Base-by-base conservation (phyloP, 2,797 vertebrate species). In the Cyclopterus lumpus region DNA sequence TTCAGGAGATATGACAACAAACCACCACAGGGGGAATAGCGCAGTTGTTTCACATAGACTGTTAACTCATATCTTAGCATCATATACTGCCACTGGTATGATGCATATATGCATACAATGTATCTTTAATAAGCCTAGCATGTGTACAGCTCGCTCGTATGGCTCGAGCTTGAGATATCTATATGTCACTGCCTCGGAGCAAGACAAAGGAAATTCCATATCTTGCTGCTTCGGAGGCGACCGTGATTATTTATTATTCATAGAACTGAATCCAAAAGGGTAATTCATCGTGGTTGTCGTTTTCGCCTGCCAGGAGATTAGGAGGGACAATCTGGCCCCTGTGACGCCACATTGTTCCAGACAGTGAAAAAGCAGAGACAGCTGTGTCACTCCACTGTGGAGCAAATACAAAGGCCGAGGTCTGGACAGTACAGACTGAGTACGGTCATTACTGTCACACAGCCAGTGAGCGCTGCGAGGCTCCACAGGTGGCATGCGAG, bases 321-420 rank as follows among this genome's bases (percentile, higher is more conserved):
- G 80, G 80, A 83, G 71, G 75, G 83, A 85, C 86, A 91, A 88
- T 88, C 71, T 91, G 80, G 87, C 72, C 83, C 71, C 67, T 79
- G 83, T 89, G 88, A 91, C 51, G 80, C n/a, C 18, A 71, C 87
- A 85, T 87, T 87, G 87, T 90, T 91, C 71, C 68, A 85, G 81
- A 88, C 81, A 79, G 86, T 84, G 82, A 92, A 90, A 91, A 87
- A 90, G 84, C 74, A 59, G 49, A 87, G 90, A 91, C 90, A 89
- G 89, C 90, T 89, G 86, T 90, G 88, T 90, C 90, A 73, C 78
- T 88, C 86, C 75, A 73, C 61, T 22, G 71, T 66, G 79, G 64
- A 53, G 74, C 51, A 54, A 86, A 87, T 86, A 92, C 81, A 86
- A 81, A 88, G 85, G 73, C 77, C 40, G 5, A 55, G 79, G 70